Conservation (phyloP, 2,113 vertebrate species). For the Rhinolophus sinicus region DNA sequence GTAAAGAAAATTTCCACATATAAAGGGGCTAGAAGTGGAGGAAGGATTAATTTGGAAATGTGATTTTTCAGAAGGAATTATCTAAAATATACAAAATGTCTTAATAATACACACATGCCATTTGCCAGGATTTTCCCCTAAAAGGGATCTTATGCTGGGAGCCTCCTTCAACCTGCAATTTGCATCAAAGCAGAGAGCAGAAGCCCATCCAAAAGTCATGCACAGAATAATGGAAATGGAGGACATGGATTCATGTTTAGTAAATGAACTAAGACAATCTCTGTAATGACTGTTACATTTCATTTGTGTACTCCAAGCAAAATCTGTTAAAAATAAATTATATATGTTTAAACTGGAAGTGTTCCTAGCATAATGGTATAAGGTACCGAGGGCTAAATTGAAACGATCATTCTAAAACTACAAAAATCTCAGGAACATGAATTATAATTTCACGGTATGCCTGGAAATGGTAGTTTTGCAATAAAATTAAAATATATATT, state of each 20-base stretch:
- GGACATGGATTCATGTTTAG: constrained; percentile 47
- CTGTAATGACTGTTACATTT: constrained; percentile 67
- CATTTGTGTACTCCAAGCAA: constrained; percentile 67
- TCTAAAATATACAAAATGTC: constrained; percentile 20
- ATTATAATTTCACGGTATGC: constrained; percentile 76
- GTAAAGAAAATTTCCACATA: not conserved
- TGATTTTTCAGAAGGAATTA: constrained; percentile 10
- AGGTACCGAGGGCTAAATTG: constrained; percentile 66
- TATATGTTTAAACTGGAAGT: constrained; percentile 71
- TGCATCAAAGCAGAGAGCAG: constrained; percentile 30
- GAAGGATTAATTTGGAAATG: constrained; percentile 15
- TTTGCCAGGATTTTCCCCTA: not conserved
- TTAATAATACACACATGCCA: not conserved
- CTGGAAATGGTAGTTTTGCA: constrained; percentile 72
- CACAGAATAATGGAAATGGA: constrained; percentile 34
- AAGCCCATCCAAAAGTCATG: constrained; percentile 16
- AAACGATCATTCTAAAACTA: constrained; percentile 72
- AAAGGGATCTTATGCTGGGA: not conserved
- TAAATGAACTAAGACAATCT: constrained; percentile 65
- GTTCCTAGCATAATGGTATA: constrained; percentile 62
- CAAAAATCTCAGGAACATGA: constrained; percentile 73
- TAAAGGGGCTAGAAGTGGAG: not conserved
- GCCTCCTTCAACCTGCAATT: not conserved
- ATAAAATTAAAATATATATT: constrained; percentile 76
- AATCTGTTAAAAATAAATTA: constrained; percentile 75